phyloP scores from a whole-genome alignment of 2,797 vertebrate species.

The Macrochelys suwanniensis region DNA sequence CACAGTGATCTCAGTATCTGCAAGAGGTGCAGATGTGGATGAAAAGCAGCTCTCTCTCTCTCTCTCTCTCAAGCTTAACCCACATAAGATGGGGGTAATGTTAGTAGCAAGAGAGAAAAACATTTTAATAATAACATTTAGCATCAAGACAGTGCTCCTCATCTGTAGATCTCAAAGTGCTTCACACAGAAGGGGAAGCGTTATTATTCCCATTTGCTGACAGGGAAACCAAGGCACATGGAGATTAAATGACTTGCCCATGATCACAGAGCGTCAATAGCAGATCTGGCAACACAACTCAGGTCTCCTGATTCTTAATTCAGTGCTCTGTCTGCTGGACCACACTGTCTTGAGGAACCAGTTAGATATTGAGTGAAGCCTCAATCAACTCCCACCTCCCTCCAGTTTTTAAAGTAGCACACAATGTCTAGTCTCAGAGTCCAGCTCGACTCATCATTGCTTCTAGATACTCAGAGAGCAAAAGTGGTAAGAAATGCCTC shows the following conservation, averaged over 20 bases:
- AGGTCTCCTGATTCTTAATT: fast-evolving
- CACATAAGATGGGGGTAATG: neutral
- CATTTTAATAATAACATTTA: neutral
- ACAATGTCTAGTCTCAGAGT: neutral
- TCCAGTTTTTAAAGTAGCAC: neutral
- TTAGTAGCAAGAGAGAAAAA: neutral
- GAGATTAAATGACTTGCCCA: neutral
- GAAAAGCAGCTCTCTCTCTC: neutral
- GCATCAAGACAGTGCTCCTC: fast-evolving
- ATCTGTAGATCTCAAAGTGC: neutral
- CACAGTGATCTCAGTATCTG: neutral
- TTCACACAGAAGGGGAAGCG: neutral
- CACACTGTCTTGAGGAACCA: fast-evolving
- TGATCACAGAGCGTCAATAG: neutral
- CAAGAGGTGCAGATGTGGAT: neutral
- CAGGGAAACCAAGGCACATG: fast-evolving
- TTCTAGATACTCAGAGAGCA: neutral
- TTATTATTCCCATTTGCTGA: neutral
- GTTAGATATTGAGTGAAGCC: neutral
- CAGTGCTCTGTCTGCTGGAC: fast-evolving
- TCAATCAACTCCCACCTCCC: neutral
- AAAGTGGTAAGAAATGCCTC: neutral
- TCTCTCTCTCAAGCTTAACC: neutral
- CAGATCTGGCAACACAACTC: neutral
- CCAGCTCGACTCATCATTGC: neutral